Evolutionary conservation across 2,888 invertebrate genomes (phyloP).

Genomic region (Caenorhabditis plicata): DNA sequence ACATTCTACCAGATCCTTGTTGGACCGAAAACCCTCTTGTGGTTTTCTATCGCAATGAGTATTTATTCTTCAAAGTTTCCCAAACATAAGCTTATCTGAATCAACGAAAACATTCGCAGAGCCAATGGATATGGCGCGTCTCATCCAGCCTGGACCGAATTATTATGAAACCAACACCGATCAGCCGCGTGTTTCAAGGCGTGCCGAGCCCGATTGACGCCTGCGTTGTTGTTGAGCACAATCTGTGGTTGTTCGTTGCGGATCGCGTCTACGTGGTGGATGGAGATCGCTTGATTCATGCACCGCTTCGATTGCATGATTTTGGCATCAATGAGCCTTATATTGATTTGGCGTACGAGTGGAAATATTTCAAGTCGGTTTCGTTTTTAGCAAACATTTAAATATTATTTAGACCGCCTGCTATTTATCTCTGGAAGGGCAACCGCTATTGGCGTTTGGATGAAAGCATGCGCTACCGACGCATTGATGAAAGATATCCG

Average conservation of each 20-base stretch:
- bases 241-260: slow-evolving; percentile 28
- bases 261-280: slow-evolving; percentile 17
- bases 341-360: slow-evolving; percentile 31
- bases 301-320: slow-evolving; percentile 9
- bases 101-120: slow-evolving; percentile 4
- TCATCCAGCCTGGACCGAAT: slow-evolving; percentile 14
- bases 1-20: slow-evolving; percentile 20
- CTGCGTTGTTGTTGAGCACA: slow-evolving; percentile 13
- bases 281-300: slow-evolving; percentile 19
- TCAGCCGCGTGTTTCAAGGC: slow-evolving; percentile 18
- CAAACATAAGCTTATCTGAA: not conserved
- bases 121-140: slow-evolving; percentile 26
- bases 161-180: slow-evolving; percentile 9
- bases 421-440: slow-evolving; percentile 29
- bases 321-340: slow-evolving; percentile 17
- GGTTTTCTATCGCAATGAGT: slow-evolving; percentile 24
- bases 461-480: slow-evolving; percentile 19
- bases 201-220: slow-evolving; percentile 24
- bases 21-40: slow-evolving; percentile 22
- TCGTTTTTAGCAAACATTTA: not conserved
- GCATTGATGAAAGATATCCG: slow-evolving; percentile 28
- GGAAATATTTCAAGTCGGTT: slow-evolving; percentile 33
- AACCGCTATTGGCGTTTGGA: slow-evolving; percentile 24
- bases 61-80: slow-evolving; percentile 25
- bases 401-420: slow-evolving; percentile 19